Evolutionary conservation across 2,113 vertebrate genomes (phyloP).

Genomic region (Regulus satrapa): DNA sequence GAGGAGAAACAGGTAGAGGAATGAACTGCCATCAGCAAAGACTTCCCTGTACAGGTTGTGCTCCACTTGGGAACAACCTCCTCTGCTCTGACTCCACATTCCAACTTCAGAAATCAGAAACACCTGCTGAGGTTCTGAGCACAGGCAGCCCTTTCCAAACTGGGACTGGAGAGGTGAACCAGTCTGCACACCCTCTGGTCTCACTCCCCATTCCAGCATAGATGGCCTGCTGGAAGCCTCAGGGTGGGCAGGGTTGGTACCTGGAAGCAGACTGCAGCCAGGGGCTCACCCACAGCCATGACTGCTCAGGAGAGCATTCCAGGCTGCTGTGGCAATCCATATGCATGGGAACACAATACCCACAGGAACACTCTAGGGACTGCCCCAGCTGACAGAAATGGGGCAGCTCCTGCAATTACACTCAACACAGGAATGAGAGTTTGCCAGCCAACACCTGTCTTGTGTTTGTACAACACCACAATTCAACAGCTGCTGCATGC

Average conservation of each 20-base stretch:
- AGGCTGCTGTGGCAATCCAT: neutral
- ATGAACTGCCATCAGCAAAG: neutral
- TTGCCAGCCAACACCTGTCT: slow-evolving; percentile 25
- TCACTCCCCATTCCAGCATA: accelerated
- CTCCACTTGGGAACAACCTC: neutral
- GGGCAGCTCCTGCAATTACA: neutral
- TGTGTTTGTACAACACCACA: neutral
- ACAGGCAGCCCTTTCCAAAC: neutral
- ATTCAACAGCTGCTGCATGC: neutral
- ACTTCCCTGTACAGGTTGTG: neutral
- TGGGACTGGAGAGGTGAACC: neutral
- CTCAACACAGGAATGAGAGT: neutral
- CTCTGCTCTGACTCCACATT: neutral
- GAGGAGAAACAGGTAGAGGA: neutral
- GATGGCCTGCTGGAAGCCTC: accelerated
- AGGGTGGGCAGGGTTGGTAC: accelerated
- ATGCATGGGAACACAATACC: neutral
- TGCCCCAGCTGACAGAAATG: neutral
- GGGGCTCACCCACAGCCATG: neutral
- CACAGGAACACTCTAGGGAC: neutral
- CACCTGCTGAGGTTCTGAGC: accelerated
- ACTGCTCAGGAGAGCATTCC: neutral
- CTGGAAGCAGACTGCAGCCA: neutral
- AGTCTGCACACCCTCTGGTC: neutral
- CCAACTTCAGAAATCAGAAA: neutral